Percentiles rank a stretch among this genome's conserved stretches.
Conservation (phyloP, 2,797 vertebrate genomes). For the Coracias cyanogaster region DNA sequence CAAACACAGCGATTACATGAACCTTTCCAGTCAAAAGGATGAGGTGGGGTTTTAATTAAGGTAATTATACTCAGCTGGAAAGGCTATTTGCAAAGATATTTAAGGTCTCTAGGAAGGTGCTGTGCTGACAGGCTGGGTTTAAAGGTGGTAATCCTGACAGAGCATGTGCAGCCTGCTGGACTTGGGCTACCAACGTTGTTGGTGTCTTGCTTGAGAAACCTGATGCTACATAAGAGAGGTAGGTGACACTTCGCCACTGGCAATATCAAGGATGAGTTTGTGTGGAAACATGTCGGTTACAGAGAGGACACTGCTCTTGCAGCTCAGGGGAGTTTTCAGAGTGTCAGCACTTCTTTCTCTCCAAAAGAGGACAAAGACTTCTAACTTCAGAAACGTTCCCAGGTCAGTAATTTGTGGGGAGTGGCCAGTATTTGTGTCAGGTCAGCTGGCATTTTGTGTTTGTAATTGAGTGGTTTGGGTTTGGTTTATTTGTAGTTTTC, state of each 20-base stretch:
- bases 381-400: not conserved
- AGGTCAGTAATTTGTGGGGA: not conserved
- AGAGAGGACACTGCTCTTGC: not conserved
- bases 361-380: not conserved
- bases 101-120: slow-evolving; percentile 3
- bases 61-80: slow-evolving; percentile 66
- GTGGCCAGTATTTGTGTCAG: not conserved
- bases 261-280: not conserved
- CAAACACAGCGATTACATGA: not conserved
- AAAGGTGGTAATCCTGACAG: not conserved
- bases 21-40: slow-evolving; percentile 46
- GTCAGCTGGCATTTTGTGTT: not conserved
- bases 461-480: not conserved
- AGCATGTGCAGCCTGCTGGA: accelerated
- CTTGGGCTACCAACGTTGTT: not conserved
- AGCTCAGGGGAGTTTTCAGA: not conserved
- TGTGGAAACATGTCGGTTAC: not conserved
- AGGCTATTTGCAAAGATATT: slow-evolving; percentile 64
- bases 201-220: not conserved
- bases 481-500: not conserved
- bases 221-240: accelerated
- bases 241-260: not conserved
- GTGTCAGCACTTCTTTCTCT: not conserved
- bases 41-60: slow-evolving; percentile 73
- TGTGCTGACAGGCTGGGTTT: slow-evolving; percentile 1